Evolutionary conservation across 2,113 vertebrate genomes (phyloP).

Genomic region (Platichthys stellatus): DNA sequence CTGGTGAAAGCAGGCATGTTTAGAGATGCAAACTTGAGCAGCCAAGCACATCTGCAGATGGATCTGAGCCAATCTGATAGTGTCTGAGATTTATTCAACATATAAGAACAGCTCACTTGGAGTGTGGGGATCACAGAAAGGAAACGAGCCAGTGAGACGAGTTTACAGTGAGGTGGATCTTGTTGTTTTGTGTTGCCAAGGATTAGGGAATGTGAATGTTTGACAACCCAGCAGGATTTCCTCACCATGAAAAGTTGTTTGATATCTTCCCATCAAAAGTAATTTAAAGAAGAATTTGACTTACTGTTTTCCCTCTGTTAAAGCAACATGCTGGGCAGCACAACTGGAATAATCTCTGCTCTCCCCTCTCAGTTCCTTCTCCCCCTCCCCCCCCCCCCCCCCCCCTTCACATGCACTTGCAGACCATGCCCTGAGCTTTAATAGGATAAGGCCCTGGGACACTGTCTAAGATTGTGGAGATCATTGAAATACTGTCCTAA

Average conservation of each 20-base stretch:
- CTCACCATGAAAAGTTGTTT: not conserved
- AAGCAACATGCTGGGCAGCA: not conserved
- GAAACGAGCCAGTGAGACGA: constrained; percentile 7
- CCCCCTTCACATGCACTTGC: too few species aligned
- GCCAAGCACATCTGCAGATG: not conserved
- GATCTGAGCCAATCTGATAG: constrained; percentile 5
- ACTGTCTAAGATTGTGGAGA: too few species aligned
- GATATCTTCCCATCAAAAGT: too few species aligned
- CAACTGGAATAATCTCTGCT: too few species aligned
- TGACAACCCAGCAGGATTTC: not conserved
- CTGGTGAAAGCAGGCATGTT: not conserved
- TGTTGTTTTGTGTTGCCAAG: not conserved
- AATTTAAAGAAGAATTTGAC: too few species aligned
- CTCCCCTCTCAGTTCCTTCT: too few species aligned
- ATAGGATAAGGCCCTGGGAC: too few species aligned
- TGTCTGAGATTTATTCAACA: constrained; percentile 22
- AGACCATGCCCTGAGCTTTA: too few species aligned
- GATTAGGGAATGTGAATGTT: constrained; percentile 1
- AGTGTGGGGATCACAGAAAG: constrained; percentile 14
- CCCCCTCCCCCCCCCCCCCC: too few species aligned
- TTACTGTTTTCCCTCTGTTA: not conserved
- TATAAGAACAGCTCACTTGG: constrained; percentile 22
- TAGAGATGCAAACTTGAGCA: constrained; percentile 1
- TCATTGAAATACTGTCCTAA: too few species aligned
- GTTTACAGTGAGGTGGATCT: constrained; percentile 36